Percentiles rank a stretch among this genome's conserved stretches.
Conservation (phyloP, 2,797 vertebrate genomes). For the Danio tinwini region DNA sequence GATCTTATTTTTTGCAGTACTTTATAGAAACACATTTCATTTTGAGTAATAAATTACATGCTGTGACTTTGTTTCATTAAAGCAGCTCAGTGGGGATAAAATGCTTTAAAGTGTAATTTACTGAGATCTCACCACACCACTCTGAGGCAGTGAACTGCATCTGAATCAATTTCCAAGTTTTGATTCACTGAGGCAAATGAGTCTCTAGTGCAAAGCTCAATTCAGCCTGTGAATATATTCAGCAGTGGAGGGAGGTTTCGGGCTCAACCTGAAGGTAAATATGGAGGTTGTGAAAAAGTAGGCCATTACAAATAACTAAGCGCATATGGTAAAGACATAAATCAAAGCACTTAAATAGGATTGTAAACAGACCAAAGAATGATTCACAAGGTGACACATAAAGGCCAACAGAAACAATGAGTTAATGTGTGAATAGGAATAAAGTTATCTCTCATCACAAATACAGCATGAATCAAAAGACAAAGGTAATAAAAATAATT, state of each 20-base stretch:
- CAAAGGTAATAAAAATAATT: background rate
- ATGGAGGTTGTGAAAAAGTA: conserved; percentile 15
- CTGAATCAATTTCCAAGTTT: conserved; percentile 41
- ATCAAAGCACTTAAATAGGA: conserved; percentile 53
- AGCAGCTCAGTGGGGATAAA: conserved; percentile 32
- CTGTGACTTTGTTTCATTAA: conserved; percentile 22
- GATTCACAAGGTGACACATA: conserved; percentile 32
- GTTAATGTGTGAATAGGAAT: conserved; percentile 30
- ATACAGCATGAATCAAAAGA: background rate
- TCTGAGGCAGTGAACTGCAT: conserved; percentile 42
- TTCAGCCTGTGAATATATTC: conserved; percentile 18
- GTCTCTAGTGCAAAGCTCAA: conserved; percentile 34
- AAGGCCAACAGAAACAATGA: conserved; percentile 54
- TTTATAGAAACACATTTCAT: background rate
- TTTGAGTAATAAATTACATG: conserved; percentile 16
- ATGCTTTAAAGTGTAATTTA: conserved; percentile 42
- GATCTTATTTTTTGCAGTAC: background rate
- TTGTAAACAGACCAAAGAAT: conserved; percentile 37
- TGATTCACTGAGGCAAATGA: conserved; percentile 37
- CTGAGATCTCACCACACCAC: background rate
- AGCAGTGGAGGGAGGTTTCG: conserved; percentile 4
- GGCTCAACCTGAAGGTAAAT: conserved; percentile 22
- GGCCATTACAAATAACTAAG: conserved; percentile 31
- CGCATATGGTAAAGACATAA: conserved; percentile 42
- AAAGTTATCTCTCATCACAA: background rate